These are phyloP conservation scores for Alectoris magna DNA, from an alignment of 2,797 vertebrate genomes.

Conservation along the genomic window DNA sequence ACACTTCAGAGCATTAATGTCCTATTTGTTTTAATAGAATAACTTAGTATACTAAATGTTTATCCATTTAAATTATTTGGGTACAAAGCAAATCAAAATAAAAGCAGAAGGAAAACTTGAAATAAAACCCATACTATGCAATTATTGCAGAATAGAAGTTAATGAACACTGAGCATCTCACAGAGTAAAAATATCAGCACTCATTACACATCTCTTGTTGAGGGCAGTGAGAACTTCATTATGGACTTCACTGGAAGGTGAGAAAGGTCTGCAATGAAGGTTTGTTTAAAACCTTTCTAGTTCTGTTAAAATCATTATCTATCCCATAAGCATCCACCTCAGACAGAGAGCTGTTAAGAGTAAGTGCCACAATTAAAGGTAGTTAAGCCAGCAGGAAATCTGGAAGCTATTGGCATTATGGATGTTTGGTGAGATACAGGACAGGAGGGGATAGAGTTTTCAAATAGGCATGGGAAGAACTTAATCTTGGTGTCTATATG, in stretches of 20 bases:
- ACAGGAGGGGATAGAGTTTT: not conserved
- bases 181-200: not conserved
- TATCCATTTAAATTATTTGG: not conserved
- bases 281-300: not conserved
- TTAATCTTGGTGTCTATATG: not conserved
- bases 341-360: not conserved
- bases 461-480: not conserved
- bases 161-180: not conserved
- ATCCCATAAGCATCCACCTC: not conserved
- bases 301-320: not conserved
- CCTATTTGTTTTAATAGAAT: not conserved
- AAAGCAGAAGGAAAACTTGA: not conserved
- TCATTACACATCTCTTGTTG: not conserved
- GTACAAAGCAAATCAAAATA: not conserved
- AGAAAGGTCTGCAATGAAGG: not conserved
- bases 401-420: not conserved
- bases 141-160: not conserved
- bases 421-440: not conserved
- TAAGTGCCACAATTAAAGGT: not conserved
- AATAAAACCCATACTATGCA: too few relatives aligned
- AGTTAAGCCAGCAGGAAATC: not conserved
- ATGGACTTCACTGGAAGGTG: not conserved
- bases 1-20: not conserved
- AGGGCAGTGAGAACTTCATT: not conserved
- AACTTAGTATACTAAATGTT: not conserved